These are phyloP conservation scores for Tenrec ecaudatus DNA, from an alignment of 2,113 vertebrate genomes.

Conservation along the genomic window DNA sequence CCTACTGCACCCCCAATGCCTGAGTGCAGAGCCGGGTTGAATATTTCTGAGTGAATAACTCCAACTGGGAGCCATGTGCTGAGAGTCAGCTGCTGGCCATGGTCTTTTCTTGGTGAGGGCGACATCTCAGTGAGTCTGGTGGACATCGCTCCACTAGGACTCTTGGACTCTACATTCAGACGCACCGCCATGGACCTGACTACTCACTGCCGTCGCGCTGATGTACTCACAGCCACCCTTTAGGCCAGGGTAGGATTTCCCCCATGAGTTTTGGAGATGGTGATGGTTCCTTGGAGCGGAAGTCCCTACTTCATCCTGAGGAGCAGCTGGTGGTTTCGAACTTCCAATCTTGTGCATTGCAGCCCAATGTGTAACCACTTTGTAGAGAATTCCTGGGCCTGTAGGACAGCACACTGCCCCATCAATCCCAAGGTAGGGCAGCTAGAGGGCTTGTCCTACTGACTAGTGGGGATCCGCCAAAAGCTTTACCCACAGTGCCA, in stretches of 20 bases:
- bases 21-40: background rate
- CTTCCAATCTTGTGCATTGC: no score
- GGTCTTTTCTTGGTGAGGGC: background rate
- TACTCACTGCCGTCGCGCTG: background rate
- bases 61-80: background rate
- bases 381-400: no score
- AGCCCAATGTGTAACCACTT: no score
- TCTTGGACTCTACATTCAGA: background rate
- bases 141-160: no score
- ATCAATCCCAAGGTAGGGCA: no score
- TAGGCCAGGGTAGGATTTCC: background rate
- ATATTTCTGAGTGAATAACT: background rate
- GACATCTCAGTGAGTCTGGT: background rate
- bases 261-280: background rate
- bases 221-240: background rate
- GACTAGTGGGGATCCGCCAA: no score
- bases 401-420: no score
- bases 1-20: background rate
- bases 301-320: no score
- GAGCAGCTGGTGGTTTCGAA: no score
- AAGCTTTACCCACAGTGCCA: no score
- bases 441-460: no score
- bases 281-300: no score
- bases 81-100: background rate
- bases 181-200: background rate